phyloP scores from a whole-genome alignment of 2,113 vertebrate genomes.

The Garra rufa region DNA sequence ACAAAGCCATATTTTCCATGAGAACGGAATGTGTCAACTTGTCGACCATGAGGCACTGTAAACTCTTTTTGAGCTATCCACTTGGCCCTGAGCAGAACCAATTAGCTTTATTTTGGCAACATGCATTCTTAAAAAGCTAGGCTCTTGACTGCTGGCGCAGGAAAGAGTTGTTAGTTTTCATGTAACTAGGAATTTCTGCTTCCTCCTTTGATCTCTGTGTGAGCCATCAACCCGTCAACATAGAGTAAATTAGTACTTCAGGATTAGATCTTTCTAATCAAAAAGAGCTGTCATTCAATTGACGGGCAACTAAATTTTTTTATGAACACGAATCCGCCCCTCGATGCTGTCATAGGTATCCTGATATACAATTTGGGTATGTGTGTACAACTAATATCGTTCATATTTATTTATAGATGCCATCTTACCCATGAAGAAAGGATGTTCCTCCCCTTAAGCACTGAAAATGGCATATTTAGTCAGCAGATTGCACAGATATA shows the following conservation, averaged over 20 bases:
- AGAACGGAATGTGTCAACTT: slow-evolving; percentile 72
- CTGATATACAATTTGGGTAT: not conserved
- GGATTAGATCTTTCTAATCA: slow-evolving; percentile 37
- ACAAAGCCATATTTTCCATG: slow-evolving; percentile 75
- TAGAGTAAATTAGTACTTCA: slow-evolving; percentile 42
- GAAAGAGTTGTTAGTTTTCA: slow-evolving; percentile 66
- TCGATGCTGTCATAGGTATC: slow-evolving; percentile 52
- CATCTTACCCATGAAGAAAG: slow-evolving; percentile 44
- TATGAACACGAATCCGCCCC: slow-evolving; percentile 44
- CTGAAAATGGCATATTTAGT: slow-evolving; percentile 44
- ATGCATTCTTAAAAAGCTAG: slow-evolving; percentile 70
- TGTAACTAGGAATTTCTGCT: slow-evolving; percentile 24
- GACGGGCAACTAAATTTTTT: slow-evolving; percentile 29
- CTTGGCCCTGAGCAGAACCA: slow-evolving; percentile 75
- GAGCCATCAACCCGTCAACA: slow-evolving; percentile 63
- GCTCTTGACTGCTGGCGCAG: slow-evolving; percentile 61
- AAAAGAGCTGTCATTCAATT: slow-evolving; percentile 49
- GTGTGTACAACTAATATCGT: not conserved
- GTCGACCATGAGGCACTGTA: slow-evolving; percentile 70
- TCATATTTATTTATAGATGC: slow-evolving; percentile 28
- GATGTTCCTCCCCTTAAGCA: slow-evolving; percentile 26
- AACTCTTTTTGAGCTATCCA: slow-evolving; percentile 72
- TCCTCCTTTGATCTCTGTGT: slow-evolving; percentile 61
- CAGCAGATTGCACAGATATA: slow-evolving; percentile 51
- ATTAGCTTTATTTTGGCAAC: slow-evolving; percentile 78